Evolutionary conservation across 2,888 invertebrate species (phyloP).

Genomic region (Tetranychus truncatus): DNA sequence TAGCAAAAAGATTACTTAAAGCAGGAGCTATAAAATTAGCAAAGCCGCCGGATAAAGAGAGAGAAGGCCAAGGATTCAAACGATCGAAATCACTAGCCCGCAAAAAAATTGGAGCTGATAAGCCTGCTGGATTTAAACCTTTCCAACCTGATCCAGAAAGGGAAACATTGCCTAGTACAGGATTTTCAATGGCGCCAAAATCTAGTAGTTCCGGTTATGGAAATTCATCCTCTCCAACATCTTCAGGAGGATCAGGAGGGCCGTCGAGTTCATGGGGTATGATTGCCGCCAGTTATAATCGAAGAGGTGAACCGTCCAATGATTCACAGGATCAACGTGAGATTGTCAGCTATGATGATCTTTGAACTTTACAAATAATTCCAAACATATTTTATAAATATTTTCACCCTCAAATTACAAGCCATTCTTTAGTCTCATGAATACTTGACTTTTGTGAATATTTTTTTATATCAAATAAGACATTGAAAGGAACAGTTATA

Average conservation of each 20-base stretch:
- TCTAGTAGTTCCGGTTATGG: not conserved
- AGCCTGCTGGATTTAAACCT: conserved; percentile 11
- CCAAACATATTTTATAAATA: not conserved
- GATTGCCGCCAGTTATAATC: not conserved
- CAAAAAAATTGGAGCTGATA: conserved; percentile 38
- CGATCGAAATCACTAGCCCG: conserved; percentile 64
- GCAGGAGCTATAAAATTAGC: conserved; percentile 44
- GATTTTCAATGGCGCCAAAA: not conserved
- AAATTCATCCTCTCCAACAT: not conserved
- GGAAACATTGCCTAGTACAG: not conserved
- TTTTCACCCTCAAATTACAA: not conserved
- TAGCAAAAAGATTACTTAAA: conserved; percentile 80
- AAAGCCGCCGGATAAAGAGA: conserved; percentile 45
- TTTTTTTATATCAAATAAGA: too few species aligned
- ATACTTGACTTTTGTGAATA: too few species aligned
- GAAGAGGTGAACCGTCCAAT: not conserved
- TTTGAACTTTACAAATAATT: not conserved
- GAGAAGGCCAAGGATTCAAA: conserved; percentile 55
- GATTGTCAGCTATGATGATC: conserved; percentile 5
- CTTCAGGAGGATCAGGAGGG: not conserved
- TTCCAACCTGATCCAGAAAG: not conserved
- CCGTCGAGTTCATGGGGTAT: not conserved
- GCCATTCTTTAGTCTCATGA: too few species aligned
- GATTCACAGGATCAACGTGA: not conserved
- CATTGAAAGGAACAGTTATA: too few species aligned